A percentile compares a stretch with the other conserved stretches of the same genome.
These are phyloP conservation scores for Pycnomerus fuliginosus DNA, from an alignment of 2,888 invertebrate genomes.

Conservation along the genomic window DNA sequence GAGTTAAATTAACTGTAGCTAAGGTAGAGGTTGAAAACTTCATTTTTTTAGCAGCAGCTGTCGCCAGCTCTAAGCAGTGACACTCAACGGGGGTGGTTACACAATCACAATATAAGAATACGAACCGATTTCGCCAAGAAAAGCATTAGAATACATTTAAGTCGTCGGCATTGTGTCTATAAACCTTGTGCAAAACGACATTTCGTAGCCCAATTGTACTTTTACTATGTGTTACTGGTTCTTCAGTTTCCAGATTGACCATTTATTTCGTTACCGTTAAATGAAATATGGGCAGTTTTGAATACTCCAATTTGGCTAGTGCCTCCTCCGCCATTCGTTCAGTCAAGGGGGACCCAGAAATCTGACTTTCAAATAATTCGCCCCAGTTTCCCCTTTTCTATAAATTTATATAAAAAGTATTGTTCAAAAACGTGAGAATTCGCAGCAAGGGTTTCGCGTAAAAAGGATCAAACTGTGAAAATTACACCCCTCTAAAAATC, in stretches of 20 bases:
- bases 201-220: conserved; percentile 37
- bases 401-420: conserved; percentile 2
- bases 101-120: conserved; percentile 52
- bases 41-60: conserved; percentile 54
- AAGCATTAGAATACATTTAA: conserved; percentile 51
- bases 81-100: conserved; percentile 54
- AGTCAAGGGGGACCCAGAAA: conserved; percentile 1
- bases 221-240: conserved; percentile 39
- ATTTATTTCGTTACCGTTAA: conserved; percentile 34
- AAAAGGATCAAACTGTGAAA: conserved; percentile 14
- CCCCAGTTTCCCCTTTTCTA: conserved; percentile 17
- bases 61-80: conserved; percentile 44
- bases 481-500: conserved; percentile 13
- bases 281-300: conserved; percentile 40
- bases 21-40: conserved; percentile 54
- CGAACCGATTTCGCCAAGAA: conserved; percentile 47
- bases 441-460: conserved; percentile 34
- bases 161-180: conserved; percentile 38
- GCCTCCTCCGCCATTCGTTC: conserved; percentile 12
- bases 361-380: conserved; percentile 21
- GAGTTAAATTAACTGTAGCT: conserved; percentile 56
- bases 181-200: conserved; percentile 10
- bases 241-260: conserved; percentile 31
- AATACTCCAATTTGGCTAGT: conserved; percentile 34
- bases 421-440: conserved; percentile 37